Evolutionary conservation across 1,140 invertebrate genomes (phyloP).

Genomic region (Dinoponera quadriceps): DNA sequence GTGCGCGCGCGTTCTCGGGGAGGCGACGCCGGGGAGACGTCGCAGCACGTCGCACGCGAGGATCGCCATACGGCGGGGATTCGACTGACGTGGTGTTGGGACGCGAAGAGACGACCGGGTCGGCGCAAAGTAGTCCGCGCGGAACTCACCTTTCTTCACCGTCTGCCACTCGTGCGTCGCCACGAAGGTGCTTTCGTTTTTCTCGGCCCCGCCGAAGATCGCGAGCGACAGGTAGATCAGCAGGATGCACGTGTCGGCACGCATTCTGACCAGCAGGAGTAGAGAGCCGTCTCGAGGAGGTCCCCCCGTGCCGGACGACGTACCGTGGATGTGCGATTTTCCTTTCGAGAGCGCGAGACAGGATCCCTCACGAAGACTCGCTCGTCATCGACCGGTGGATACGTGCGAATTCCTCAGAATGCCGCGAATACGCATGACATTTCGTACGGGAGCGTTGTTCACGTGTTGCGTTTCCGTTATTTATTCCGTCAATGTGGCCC

Average conservation of each 20-base stretch:
- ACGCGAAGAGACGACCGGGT: constrained; percentile 32
- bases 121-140: constrained; percentile 69
- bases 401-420: not conserved
- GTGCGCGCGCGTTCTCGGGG: not conserved
- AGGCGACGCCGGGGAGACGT: no score
- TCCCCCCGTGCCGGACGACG: no score
- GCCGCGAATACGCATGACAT: constrained; percentile 40
- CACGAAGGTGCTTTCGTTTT: constrained; percentile 84
- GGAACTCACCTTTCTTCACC: constrained; percentile 86
- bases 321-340: constrained; percentile 3
- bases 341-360: constrained; percentile 2
- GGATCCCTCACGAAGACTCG: not conserved
- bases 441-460: constrained; percentile 54
- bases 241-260: constrained; percentile 53
- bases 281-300: not conserved
- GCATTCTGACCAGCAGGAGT: constrained; percentile 60
- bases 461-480: constrained; percentile 70
- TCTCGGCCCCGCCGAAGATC: constrained; percentile 54
- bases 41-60: not conserved
- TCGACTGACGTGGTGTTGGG: constrained; percentile 75
- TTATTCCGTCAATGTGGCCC: constrained; percentile 65
- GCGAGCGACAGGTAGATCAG: constrained; percentile 46
- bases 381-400: not conserved
- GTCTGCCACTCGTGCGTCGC: constrained; percentile 88
- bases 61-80: constrained; percentile 38